Conservation (phyloP, 2,888 invertebrate genomes). For the Brachyopa scutellaris region DNA sequence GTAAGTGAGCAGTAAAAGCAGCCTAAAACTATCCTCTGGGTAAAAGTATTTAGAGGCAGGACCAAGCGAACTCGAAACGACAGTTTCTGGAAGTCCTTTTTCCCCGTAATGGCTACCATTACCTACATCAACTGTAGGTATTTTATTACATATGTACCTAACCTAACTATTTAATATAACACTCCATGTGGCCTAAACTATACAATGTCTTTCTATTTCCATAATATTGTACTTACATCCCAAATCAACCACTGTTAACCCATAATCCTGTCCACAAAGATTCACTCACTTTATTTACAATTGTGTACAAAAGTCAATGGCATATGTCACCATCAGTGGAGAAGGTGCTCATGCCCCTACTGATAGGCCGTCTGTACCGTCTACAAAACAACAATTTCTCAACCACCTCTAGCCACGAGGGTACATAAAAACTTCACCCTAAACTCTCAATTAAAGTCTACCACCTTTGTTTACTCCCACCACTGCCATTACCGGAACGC, state of each 20-base stretch:
- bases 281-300: constrained; percentile 17
- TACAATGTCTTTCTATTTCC: no score
- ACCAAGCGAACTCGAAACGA: no score
- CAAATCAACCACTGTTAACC: not conserved
- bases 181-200: not conserved
- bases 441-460: constrained; percentile 62
- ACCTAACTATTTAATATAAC: no score
- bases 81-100: no score
- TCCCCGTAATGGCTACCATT: no score
- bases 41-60: no score
- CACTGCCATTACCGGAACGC: constrained; percentile 53
- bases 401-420: constrained; percentile 15
- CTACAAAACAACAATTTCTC: constrained; percentile 31
- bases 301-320: constrained; percentile 11
- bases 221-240: no score
- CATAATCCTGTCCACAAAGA: not conserved
- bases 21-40: no score
- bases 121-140: no score
- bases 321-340: constrained; percentile 12
- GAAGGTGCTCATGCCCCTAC: constrained; percentile 8
- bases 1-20: no score
- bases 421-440: constrained; percentile 25
- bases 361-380: no score
- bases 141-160: no score
- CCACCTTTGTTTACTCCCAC: constrained; percentile 19